These are phyloP conservation scores for Electrona antarctica DNA, from an alignment of 2,113 vertebrate genomes.

Conservation along the genomic window DNA sequence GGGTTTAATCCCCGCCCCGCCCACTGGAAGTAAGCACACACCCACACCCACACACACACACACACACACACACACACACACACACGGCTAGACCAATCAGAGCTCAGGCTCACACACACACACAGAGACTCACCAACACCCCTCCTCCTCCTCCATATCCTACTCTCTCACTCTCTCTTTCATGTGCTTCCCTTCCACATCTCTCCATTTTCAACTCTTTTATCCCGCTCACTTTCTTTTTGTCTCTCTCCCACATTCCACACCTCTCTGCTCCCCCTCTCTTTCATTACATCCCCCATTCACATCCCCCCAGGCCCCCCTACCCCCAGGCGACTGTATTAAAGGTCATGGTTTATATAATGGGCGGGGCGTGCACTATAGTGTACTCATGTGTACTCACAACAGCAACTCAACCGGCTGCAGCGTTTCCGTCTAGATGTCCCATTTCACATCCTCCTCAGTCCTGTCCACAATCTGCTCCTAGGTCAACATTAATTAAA, in stretches of 20 bases:
- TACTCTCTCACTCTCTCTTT: constrained; percentile 5
- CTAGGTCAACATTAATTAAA: too few relatives aligned
- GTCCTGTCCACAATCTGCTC: too few relatives aligned
- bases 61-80: constrained; percentile 10
- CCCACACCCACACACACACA: constrained; percentile 29
- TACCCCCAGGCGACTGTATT: constrained; percentile 30
- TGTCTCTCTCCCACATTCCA: constrained; percentile 51
- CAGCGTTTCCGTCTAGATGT: background rate
- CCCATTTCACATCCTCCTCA: too few relatives aligned
- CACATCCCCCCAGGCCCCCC: background rate
- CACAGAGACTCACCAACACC: constrained; percentile 30
- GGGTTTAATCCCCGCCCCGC: constrained; percentile 68
- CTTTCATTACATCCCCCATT: constrained; percentile 16
- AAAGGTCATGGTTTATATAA: constrained; percentile 58
- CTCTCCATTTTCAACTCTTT: constrained; percentile 40
- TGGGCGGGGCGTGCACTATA: constrained; percentile 17
- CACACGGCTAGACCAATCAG: background rate
- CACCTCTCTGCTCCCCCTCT: constrained; percentile 18
- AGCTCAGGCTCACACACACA: constrained; percentile 10
- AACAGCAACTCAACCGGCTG: constrained; percentile 31
- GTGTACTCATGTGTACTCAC: background rate
- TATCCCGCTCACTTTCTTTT: constrained; percentile 62
- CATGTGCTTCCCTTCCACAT: background rate
- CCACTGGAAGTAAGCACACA: constrained; percentile 50
- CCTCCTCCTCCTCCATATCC: constrained; percentile 41